Conservation (phyloP, 2,113 vertebrate genomes). For the Cromileptes altivelis region DNA sequence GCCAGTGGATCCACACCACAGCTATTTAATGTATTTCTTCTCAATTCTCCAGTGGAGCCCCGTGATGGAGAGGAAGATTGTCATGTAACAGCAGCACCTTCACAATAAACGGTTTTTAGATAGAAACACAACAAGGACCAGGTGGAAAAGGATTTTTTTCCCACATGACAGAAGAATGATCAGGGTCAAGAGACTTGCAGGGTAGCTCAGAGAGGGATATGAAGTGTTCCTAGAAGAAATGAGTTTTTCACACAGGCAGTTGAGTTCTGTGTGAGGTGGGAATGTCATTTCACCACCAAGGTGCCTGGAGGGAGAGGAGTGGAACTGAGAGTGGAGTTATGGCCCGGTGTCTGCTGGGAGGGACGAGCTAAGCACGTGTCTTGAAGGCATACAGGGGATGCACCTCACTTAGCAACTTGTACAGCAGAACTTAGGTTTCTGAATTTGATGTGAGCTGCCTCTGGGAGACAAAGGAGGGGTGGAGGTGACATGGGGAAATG, state of each 20-base stretch:
- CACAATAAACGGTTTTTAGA: slow-evolving; percentile 2
- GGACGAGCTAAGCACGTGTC: slow-evolving; percentile 46
- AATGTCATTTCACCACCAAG: slow-evolving; percentile 62
- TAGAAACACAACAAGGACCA: slow-evolving; percentile 29
- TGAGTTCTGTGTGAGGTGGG: slow-evolving; percentile 52
- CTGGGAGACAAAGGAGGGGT: slow-evolving; percentile 5
- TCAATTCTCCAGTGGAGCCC: neutral
- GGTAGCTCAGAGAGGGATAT: slow-evolving; percentile 39
- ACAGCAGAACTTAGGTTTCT: slow-evolving; percentile 27
- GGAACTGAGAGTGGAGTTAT: slow-evolving; percentile 29
- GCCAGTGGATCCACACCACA: neutral
- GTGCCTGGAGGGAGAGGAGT: slow-evolving; percentile 48
- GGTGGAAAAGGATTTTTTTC: slow-evolving; percentile 9
- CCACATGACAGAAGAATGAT: slow-evolving; percentile 48
- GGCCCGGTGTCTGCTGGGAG: slow-evolving; percentile 37
- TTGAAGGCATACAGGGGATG: slow-evolving; percentile 33
- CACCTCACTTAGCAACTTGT: slow-evolving; percentile 48
- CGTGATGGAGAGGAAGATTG: neutral
- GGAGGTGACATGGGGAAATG: slow-evolving; percentile 6
- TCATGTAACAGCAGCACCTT: slow-evolving; percentile 1
- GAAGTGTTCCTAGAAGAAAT: slow-evolving; percentile 68
- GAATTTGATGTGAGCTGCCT: slow-evolving; percentile 36
- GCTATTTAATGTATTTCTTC: neutral
- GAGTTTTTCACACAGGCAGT: slow-evolving; percentile 65
- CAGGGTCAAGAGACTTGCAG: slow-evolving; percentile 53